Base-by-base conservation (phyloP, 2,113 vertebrate genomes). In the Larimichthys crocea region DNA sequence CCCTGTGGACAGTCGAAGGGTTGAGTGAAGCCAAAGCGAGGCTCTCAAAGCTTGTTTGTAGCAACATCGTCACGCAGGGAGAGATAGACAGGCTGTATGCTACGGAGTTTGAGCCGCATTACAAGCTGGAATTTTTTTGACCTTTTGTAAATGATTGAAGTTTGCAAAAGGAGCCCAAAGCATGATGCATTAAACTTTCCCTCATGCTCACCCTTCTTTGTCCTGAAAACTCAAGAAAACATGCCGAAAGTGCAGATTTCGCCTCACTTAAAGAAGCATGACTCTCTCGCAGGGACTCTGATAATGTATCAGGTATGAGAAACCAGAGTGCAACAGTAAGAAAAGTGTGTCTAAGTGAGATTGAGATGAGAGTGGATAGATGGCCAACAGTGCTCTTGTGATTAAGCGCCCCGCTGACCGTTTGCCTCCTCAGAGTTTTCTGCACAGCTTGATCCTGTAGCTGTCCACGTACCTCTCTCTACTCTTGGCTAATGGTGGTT, bases 321-420 rank as follows among this genome's bases (percentile, higher is more conserved):
- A 49, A 24, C 10, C n/a, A 72, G 16, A 46, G 22, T 35, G 56
- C 17, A n/a, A 44, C 31, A 26, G 35, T 52, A 66, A 46, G 16
- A 46, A 19, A 22, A 74, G 17, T 44, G 40, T 2, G 5, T 42
- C 20, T 50, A 15, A n/a, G 53, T 11, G 52, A 29, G 40, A 26
- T 29, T 14, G 6, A 74, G 70, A 44, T 49, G 64, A 56, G 42
- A 60, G 46, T 59, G 72, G 62, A 82, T 82, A 40, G 70, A 86
- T 61, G 49, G 65, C 14, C 16, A 3, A 52, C 40, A 4, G 3
- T 20, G 31, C 42, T 65, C 44, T 15, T 53, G 67, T 80, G 76
- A 86, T 77, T n/a, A 79, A 80, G 67, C 79, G 61, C 64, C 76
- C 76, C 8, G 26, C 74, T 76, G 82, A 79, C 48, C 66, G 53